Conservation (phyloP, 2,113 vertebrate genomes). For the Tetrao urogallus region DNA sequence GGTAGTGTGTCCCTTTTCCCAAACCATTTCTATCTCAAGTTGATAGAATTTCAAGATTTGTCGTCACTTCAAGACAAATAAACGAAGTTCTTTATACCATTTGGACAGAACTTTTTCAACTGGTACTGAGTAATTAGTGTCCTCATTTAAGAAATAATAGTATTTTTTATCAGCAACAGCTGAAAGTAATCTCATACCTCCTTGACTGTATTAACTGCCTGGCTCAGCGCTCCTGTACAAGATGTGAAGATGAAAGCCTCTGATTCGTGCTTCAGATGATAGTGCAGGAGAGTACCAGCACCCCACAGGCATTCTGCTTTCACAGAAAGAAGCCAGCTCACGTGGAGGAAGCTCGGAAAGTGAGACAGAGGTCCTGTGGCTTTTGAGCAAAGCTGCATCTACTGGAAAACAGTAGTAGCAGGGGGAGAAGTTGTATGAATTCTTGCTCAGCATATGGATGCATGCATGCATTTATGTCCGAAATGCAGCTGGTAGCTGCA, state of each 20-base stretch:
- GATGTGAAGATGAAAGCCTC: rapidly evolving
- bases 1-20: not conserved
- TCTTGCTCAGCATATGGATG: rapidly evolving
- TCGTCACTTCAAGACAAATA: not conserved
- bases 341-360: not conserved
- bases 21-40: not conserved
- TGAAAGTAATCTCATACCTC: not conserved
- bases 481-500: too few species aligned
- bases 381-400: not conserved
- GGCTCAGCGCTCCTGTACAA: not conserved
- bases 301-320: not conserved
- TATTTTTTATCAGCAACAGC: not conserved
- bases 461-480: rapidly evolving
- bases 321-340: not conserved
- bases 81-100: not conserved
- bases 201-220: not conserved
- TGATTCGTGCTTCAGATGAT: not conserved
- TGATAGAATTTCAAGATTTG: too few species aligned
- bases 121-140: not conserved
- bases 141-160: not conserved
- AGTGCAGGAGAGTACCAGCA: not conserved
- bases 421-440: not conserved
- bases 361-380: not conserved
- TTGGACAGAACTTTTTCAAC: not conserved
- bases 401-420: too few species aligned